Percentiles rank a stretch among this genome's conserved stretches.
Conservation (phyloP, 2,888 invertebrate genomes). For the Rhagium mordax region DNA sequence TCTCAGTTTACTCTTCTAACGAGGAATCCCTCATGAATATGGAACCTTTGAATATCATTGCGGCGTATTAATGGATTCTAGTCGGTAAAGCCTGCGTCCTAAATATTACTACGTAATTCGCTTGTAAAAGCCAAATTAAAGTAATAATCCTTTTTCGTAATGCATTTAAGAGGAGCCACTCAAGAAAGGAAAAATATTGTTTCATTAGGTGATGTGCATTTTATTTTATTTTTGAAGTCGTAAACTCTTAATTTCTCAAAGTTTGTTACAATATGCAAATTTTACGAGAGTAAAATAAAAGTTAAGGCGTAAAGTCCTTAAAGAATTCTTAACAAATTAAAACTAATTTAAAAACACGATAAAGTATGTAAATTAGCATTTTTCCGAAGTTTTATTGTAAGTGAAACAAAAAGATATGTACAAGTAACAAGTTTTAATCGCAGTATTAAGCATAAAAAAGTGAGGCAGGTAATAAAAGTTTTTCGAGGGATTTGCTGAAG, state of each 20-base stretch:
- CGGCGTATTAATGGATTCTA: background rate
- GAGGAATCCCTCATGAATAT: background rate
- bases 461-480: background rate
- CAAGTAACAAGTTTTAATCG: slow-evolving; percentile 29
- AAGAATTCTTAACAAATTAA: slow-evolving; percentile 44
- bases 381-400: slow-evolving; percentile 33
- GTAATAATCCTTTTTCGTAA: background rate
- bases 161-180: background rate
- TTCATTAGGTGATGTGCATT: slow-evolving; percentile 5
- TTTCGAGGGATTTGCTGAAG: background rate
- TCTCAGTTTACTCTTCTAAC: background rate
- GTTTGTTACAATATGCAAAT: slow-evolving; percentile 35
- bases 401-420: slow-evolving; percentile 26
- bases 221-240: slow-evolving; percentile 16
- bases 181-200: slow-evolving; percentile 1
- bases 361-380: slow-evolving; percentile 43
- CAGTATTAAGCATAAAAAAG: slow-evolving; percentile 16
- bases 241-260: slow-evolving; percentile 23
- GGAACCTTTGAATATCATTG: background rate
- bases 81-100: background rate
- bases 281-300: slow-evolving; percentile 33
- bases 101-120: background rate
- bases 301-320: slow-evolving; percentile 20
- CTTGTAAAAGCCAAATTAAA: background rate
- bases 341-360: slow-evolving; percentile 39